phyloP scores from a whole-genome alignment of 1,140 invertebrate species.

The Penaeus vannamei region DNA sequence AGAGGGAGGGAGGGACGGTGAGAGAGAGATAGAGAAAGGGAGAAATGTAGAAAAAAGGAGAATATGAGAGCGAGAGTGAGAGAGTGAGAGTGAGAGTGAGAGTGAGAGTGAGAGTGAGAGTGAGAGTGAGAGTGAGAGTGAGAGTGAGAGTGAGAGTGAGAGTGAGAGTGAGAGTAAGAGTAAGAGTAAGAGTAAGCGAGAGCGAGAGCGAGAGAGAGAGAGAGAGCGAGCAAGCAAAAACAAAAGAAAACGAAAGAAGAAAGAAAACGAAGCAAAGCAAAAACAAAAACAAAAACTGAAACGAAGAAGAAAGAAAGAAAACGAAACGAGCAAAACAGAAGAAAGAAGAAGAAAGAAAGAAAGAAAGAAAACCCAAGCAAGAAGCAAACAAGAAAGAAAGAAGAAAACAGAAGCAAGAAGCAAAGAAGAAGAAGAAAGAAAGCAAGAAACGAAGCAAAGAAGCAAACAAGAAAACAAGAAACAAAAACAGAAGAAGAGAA shows the following conservation, averaged over 20 bases:
- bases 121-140: background rate
- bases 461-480: background rate
- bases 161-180: background rate
- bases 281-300: conserved; percentile 7
- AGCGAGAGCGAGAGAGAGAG: conserved; percentile 19
- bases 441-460: background rate
- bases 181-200: background rate
- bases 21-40: too few species aligned
- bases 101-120: too few species aligned
- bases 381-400: background rate
- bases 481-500: background rate
- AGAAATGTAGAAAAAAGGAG: too few species aligned
- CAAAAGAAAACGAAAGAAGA: background rate
- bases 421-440: background rate
- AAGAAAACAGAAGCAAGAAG: background rate
- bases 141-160: conserved; percentile 33
- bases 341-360: background rate
- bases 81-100: too few species aligned
- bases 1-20: too few species aligned
- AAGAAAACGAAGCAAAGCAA: background rate
- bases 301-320: conserved; percentile 15
- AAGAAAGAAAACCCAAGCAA: background rate
- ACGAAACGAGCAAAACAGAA: background rate
- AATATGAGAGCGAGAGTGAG: too few species aligned
- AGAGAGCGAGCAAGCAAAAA: conserved; percentile 20